Evolutionary conservation across 2,113 vertebrate genomes (phyloP).

Genomic region (Spheniscus mendiculus): DNA sequence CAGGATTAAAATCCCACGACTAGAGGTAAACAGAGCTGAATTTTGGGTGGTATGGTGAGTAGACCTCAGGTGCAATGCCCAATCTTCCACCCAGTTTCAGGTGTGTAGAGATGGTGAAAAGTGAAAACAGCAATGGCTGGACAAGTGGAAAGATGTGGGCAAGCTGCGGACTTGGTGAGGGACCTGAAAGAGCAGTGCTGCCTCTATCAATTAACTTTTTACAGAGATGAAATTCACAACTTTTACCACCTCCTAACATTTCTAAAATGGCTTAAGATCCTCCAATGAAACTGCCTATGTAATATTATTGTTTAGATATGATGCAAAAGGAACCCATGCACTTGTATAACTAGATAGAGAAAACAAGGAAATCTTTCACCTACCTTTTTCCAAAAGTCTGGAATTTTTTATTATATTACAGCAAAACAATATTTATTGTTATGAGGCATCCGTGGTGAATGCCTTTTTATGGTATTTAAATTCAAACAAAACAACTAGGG

Average conservation of each 20-base stretch:
- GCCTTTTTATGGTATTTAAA: background rate
- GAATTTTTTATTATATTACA: background rate
- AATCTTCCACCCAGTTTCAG: background rate
- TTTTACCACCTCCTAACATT: background rate
- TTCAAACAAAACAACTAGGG: background rate
- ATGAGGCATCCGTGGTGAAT: background rate
- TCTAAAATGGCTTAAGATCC: background rate
- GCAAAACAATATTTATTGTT: background rate
- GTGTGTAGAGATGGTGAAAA: background rate
- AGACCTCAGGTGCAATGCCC: background rate
- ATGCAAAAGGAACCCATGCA: background rate
- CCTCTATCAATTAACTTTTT: background rate
- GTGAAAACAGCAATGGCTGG: background rate
- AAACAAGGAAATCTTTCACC: background rate
- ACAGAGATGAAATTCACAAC: background rate
- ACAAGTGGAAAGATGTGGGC: background rate
- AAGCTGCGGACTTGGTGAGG: background rate
- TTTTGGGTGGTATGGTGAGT: background rate
- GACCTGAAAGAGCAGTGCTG: background rate
- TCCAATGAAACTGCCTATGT: background rate
- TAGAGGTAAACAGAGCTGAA: background rate
- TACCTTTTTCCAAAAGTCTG: background rate
- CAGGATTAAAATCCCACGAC: background rate
- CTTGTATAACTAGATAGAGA: background rate
- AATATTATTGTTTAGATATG: background rate